phyloP scores from a whole-genome alignment of 2,113 vertebrate species.

The Butorides virescens region DNA sequence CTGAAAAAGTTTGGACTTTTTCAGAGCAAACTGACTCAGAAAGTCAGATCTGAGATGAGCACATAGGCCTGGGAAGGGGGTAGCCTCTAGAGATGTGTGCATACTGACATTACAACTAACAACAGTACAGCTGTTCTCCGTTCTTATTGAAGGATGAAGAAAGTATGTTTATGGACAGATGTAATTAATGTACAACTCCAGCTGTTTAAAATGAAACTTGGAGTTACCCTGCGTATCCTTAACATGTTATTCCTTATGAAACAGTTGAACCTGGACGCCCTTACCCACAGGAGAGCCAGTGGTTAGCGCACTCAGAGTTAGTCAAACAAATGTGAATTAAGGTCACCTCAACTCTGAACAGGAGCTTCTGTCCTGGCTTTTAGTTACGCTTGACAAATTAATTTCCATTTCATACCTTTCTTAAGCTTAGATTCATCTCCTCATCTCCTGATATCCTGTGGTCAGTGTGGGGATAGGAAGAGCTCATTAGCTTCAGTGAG shows the following conservation, averaged over 20 bases:
- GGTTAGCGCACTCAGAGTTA: not conserved
- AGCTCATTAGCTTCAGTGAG: not conserved
- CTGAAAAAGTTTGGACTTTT: not conserved
- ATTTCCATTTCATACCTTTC: not conserved
- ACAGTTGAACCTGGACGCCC: not conserved
- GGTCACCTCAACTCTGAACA: not conserved
- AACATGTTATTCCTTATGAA: not conserved
- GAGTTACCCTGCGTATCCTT: not conserved
- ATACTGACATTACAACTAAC: not conserved
- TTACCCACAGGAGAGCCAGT: not conserved
- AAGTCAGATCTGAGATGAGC: not conserved
- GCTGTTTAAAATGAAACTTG: not conserved
- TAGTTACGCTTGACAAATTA: not conserved
- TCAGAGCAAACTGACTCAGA: not conserved
- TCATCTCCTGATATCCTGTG: not conserved
- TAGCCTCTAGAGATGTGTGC: not conserved
- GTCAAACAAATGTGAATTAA: conserved; percentile 19
- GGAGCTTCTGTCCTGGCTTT: conserved; percentile 1
- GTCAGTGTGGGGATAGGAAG: not conserved
- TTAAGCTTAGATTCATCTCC: not conserved
- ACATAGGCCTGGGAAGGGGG: not conserved
- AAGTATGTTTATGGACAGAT: not conserved
- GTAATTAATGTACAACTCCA: conserved; percentile 5
- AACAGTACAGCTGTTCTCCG: not conserved
- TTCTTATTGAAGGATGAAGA: not conserved